phyloP scores from a whole-genome alignment of 1,140 invertebrate species.

The Drosophila suzukii region DNA sequence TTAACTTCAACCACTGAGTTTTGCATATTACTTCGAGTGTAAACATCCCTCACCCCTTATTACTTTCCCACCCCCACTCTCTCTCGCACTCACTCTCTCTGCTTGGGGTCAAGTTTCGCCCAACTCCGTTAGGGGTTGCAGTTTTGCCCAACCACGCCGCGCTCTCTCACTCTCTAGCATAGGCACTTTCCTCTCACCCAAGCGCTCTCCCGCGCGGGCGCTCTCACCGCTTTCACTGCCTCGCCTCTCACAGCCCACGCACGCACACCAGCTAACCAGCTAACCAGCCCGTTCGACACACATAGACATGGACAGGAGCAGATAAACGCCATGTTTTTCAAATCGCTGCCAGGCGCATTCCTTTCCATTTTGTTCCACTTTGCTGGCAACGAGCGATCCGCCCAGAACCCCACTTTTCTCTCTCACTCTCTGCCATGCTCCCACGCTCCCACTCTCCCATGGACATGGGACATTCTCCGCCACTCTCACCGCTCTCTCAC shows the following conservation, averaged over 20 bases:
- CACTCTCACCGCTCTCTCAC: constrained; percentile 51
- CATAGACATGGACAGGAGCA: constrained; percentile 48
- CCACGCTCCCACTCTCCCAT: constrained; percentile 7
- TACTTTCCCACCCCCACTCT: constrained; percentile 15
- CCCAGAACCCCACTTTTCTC: constrained; percentile 31
- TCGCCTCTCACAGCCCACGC: constrained; percentile 30
- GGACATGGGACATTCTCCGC: background rate
- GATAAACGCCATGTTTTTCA: constrained; percentile 64
- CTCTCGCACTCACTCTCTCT: constrained; percentile 34
- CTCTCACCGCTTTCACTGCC: constrained; percentile 75
- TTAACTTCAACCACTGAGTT: background rate
- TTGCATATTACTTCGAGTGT: background rate
- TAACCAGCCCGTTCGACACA: constrained; percentile 44
- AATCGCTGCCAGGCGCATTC: constrained; percentile 67
- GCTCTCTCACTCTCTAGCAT: constrained; percentile 16
- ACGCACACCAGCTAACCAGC: constrained; percentile 4
- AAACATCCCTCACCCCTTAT: constrained; percentile 7
- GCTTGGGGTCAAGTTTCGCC: constrained; percentile 59
- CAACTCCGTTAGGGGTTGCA: constrained; percentile 80
- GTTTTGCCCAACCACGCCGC: constrained; percentile 55
- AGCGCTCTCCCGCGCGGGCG: constrained; percentile 58
- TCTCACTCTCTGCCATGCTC: constrained; percentile 21
- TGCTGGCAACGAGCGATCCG: constrained; percentile 46
- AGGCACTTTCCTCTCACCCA: constrained; percentile 17
- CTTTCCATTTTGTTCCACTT: constrained; percentile 82